Evolutionary conservation across 2,888 invertebrate genomes (phyloP), one percentile per base, ranked within the genome.

Genomic region (Thereva nobilitata): DNA sequence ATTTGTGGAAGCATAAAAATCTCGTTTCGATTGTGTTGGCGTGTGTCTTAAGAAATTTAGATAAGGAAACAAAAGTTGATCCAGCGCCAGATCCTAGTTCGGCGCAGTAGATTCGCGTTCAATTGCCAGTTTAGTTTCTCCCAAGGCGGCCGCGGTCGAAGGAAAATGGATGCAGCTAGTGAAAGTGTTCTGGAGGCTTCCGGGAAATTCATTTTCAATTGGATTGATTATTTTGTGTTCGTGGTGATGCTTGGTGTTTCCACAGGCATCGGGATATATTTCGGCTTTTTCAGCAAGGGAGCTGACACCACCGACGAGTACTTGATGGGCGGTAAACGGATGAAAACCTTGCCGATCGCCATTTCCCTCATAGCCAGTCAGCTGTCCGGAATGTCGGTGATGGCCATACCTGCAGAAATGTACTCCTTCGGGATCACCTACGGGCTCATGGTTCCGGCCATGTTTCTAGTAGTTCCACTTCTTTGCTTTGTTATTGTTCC

Each of bases 321-420:
- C 74, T 77, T 86, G 41, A 79, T 85, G 73, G 85, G 84, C 4
- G 82, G 82, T 64, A 79, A 80, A 68, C 79, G 78, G 64, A 81
- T 85, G 79, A 79, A 80, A 54, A 79, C 82, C 8, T 81, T 85
- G 71, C 86, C 86, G 0, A 83, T 86, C 52, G 82, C 86, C n/a
- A 82, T 86, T 73, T 85, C 85, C 0, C 77, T 86, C 2, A 79
- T 86, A 70, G 85, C 86, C 10, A 84, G 82, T 71, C 82, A 82
- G 68, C 76, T 84, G 72, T 83, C 83, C 1, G 83, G 83, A 41
- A 81, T 83, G 44, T 80, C 83, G 0, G 76, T 84, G 8, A 76
- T 84, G 68, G 82, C 83, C 2, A 79, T 80, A 12, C 83, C 83
- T 0, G 79, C 82, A 1, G 83, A 83, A 73, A 77, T 83, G 70